phyloP scores from a whole-genome alignment of 1,140 invertebrate species.

The Papilio aristodemus region DNA sequence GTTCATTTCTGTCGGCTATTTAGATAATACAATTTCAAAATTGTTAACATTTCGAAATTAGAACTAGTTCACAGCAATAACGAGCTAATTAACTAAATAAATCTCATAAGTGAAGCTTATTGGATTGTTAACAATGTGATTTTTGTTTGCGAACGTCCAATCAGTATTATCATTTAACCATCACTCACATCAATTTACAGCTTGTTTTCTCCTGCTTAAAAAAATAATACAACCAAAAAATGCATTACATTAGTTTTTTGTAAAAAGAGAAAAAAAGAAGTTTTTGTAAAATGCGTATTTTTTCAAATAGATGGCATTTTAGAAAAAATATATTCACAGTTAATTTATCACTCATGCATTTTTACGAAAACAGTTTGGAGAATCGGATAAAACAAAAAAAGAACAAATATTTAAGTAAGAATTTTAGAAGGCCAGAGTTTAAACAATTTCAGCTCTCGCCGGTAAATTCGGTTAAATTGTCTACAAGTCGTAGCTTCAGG shows the following conservation, averaged over 20 bases:
- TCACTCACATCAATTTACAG: too few species aligned
- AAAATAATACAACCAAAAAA: too few species aligned
- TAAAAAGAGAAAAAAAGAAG: too few species aligned
- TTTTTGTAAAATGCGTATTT: too few species aligned
- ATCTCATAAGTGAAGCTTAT: background rate
- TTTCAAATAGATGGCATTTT: too few species aligned
- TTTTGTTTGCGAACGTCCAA: too few species aligned
- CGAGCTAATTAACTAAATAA: background rate
- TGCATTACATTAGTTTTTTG: too few species aligned
- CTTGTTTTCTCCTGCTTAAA: too few species aligned
- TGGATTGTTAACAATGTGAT: background rate
- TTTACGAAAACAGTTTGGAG: background rate
- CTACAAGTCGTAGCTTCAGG: constrained; percentile 11
- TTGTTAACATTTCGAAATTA: constrained; percentile 16
- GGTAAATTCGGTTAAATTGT: constrained; percentile 19
- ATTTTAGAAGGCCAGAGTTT: background rate
- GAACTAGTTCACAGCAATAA: constrained; percentile 1
- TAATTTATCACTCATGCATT: too few species aligned
- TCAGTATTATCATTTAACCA: too few species aligned
- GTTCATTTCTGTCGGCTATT: constrained; percentile 12
- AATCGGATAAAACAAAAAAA: background rate
- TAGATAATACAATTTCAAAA: constrained; percentile 16
- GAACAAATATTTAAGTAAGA: background rate
- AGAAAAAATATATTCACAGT: too few species aligned
- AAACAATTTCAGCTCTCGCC: constrained; percentile 1